Conservation (phyloP, 1,140 invertebrate genomes). For the Luehdorfia chinensis region DNA sequence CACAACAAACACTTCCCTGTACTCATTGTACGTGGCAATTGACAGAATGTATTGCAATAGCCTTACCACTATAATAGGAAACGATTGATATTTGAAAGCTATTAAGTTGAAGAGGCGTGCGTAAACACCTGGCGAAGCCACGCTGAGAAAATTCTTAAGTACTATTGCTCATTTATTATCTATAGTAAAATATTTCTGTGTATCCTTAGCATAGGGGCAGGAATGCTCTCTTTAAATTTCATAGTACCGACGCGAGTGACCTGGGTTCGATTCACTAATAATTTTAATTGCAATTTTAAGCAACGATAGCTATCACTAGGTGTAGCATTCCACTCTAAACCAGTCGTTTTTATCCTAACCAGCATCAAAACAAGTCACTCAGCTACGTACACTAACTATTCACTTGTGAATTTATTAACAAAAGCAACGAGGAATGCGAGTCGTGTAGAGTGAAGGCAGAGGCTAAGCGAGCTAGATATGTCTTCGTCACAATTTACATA, state of each 20-base stretch:
- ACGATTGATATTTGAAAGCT: slow-evolving; percentile 16
- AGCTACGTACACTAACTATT: slow-evolving; percentile 40
- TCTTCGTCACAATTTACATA: slow-evolving; percentile 77
- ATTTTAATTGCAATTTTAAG: too few relatives aligned
- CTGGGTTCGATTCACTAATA: too few relatives aligned
- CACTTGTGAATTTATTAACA: slow-evolving; percentile 46
- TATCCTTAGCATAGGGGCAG: too few relatives aligned
- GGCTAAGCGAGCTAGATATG: slow-evolving; percentile 61
- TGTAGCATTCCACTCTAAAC: too few relatives aligned
- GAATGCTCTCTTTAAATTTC: too few relatives aligned
- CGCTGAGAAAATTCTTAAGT: slow-evolving; percentile 3
- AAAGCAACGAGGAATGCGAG: slow-evolving; percentile 55
- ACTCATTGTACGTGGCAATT: slow-evolving; percentile 16
- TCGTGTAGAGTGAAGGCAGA: slow-evolving; percentile 60
- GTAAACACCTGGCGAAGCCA: slow-evolving; percentile 21
- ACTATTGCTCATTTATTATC: too few relatives aligned
- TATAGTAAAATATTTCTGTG: too few relatives aligned
- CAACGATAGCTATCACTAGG: too few relatives aligned
- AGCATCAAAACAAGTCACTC: slow-evolving; percentile 16
- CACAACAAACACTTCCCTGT: slow-evolving; percentile 25
- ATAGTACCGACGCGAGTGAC: too few relatives aligned
- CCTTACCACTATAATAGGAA: slow-evolving; percentile 27
- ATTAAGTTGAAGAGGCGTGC: slow-evolving; percentile 16
- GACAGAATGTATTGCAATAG: slow-evolving; percentile 22
- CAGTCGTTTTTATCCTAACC: neutral